Percentiles rank a stretch among this genome's conserved stretches.
These are phyloP conservation scores for Nemopilema nomurai DNA, from an alignment of 30 jellyfish, hydroid and myxozoan genomes.

Conservation along the genomic window DNA sequence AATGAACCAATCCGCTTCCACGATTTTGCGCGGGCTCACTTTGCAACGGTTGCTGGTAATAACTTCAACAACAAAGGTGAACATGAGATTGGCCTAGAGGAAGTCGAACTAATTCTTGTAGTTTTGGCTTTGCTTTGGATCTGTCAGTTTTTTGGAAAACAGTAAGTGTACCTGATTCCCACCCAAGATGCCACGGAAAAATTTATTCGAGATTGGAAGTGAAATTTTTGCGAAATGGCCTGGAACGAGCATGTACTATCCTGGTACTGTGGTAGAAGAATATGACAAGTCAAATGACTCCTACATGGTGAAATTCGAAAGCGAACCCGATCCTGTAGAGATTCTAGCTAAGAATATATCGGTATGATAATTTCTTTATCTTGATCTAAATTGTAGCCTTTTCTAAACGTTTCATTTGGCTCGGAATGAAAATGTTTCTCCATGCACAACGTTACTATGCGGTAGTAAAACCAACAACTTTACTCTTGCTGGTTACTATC, in stretches of 20 bases:
- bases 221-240: constrained; percentile 89
- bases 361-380: constrained; percentile 33
- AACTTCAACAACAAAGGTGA: constrained; percentile 8
- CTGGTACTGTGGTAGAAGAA: constrained; percentile 44
- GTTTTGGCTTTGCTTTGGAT: not conserved
- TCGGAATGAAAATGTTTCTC: not conserved
- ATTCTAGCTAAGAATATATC: constrained; percentile 46
- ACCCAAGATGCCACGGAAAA: constrained; percentile 36
- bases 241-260: constrained; percentile 74
- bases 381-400: not conserved
- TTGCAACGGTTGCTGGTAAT: constrained; percentile 62
- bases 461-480: not conserved
- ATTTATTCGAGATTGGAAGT: constrained; percentile 37
- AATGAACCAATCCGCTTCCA: constrained; percentile 42
- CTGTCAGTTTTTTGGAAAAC: not conserved
- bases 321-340: constrained; percentile 27
- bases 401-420: not conserved
- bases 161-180: not conserved
- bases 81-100: constrained; percentile 20
- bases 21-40: constrained; percentile 63
- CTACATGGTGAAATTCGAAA: constrained; percentile 49
- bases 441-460: not conserved
- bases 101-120: not conserved
- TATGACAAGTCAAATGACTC: constrained; percentile 45
- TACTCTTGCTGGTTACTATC: not conserved